Evolutionary conservation across 2,113 vertebrate species (phyloP), one percentile per base, ranked within the genome.

Genomic region (Nothocercus julius): DNA sequence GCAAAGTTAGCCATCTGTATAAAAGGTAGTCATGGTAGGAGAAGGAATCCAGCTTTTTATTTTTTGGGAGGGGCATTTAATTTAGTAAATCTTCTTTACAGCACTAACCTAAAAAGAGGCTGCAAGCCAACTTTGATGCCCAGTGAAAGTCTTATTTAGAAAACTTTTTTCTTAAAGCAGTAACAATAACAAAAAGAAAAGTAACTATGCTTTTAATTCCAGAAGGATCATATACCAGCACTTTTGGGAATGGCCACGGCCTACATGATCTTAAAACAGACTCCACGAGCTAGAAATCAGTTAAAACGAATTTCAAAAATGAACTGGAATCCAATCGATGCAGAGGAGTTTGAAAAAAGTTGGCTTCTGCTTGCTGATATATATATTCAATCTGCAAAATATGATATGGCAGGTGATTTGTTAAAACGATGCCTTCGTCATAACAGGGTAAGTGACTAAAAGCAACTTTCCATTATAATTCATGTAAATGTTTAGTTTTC

Each of bases 301-400:
- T 98, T 99, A 80, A 99, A 99, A 92, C 98, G 99, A 61, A 98
- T 99, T 95, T 97, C 99, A 61, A 99, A 99, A 97, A 99, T 99
- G 99, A 99, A 96, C 96, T 99, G 99, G 99, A 99, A 98, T 97
- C 97, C 98, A 36, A 85, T 98, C 22, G 99, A 99, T 90, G 99
- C 99, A 7, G 99, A 99, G 45, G 99, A 99, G 87, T 99, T 99
- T 95, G 99, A 99, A 96, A 99, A 99, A 97, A 99, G 99, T 96
- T 99, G 99, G 99, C 97, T 99, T 85, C 98, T 99, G 15, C 98
- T 99, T 96, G 99, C 99, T 47, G 99, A 99, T 96, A 99, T 99
- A 96, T 99, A 99, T 96, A 99, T 99, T 97, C 99, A 99, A 49
- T 99, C 99, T 15, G 98, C 98, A 92, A 99, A 99, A 97, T 99